Base-by-base conservation (phyloP, 2,113 vertebrate genomes). In the Callipepla squamata region DNA sequence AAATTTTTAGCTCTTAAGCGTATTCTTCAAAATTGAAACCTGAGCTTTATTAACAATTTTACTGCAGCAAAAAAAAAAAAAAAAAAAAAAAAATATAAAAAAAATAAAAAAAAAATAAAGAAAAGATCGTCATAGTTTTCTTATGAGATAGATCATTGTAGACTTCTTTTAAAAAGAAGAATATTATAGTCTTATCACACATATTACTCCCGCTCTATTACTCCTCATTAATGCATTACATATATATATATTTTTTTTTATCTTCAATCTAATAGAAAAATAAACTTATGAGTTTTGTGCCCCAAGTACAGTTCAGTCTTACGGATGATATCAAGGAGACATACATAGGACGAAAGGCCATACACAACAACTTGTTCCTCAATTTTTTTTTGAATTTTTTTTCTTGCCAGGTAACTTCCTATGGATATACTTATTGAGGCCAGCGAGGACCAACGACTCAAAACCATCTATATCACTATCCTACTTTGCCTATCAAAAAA, bases 401-500 rank as follows among this genome's bases (percentile, higher is more conserved):
- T 1, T 26, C 17, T 6, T 6, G 5, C 34, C 59, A 25, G 11
- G 30, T 55, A 47, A 13, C 34, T 70, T 6, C 5, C 23, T 14
- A 2, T 66, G 4, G 5, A 11, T 25, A 70, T 38, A 61, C 4
- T 2, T 2, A 75, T 3, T 68, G 19, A 65, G 11, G 5, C 11
- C n/a, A 40, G 18, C 19, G 30, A 9, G 68, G 3, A 75, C 4
- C 23, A 76, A 55, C 7, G 17, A 40, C 13, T 42, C 4, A 42
- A 40, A 2, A 10, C 1, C 2, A 1, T 15, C 9, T 65, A 2
- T 13, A 42, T 1, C 1, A 13, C 36, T 67, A 76, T 19, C 34
- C 9, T 15, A 38, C 12, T 14, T 40, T 91, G 4, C 7, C 30
- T 74, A 15, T 6, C 36, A 36, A 6, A 30, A 63, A 59, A 6